Evolutionary conservation across 2,797 vertebrate genomes (phyloP).

Genomic region (Hapalemur alaotrensis): DNA sequence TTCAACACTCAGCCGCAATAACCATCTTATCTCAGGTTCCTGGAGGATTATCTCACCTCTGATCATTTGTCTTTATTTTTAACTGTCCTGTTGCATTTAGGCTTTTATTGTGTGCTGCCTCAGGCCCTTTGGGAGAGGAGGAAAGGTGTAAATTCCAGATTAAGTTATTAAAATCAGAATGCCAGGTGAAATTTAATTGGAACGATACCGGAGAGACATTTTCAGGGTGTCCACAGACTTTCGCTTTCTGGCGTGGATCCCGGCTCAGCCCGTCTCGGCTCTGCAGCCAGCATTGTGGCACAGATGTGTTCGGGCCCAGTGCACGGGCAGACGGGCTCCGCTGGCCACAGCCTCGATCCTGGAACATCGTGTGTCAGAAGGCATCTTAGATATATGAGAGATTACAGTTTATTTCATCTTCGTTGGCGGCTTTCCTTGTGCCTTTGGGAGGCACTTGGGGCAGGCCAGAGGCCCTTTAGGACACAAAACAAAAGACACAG

Average conservation of each 20-base stretch:
- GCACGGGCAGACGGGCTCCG: not conserved
- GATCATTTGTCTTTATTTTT: constrained; percentile 47
- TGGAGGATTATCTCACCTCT: constrained; percentile 24
- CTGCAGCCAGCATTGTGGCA: not conserved
- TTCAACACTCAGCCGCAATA: not conserved
- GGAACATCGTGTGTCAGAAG: not conserved
- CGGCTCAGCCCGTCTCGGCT: not conserved
- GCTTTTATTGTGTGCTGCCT: not conserved
- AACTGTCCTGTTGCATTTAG: constrained; percentile 6
- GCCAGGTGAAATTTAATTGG: constrained; percentile 14
- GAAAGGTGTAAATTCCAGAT: constrained; percentile 50
- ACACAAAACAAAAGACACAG: not conserved
- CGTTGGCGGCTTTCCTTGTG: not conserved
- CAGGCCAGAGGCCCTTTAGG: not conserved
- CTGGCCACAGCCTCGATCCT: not conserved
- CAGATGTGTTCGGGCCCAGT: not conserved
- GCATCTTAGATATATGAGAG: not conserved
- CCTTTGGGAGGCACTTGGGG: not conserved
- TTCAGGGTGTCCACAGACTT: not conserved
- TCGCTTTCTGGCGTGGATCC: not conserved
- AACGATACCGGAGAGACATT: constrained; percentile 15
- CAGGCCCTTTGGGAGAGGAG: constrained; percentile 11
- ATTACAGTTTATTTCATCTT: not conserved
- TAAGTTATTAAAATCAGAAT: constrained; percentile 59
- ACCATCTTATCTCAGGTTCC: constrained; percentile 20